These are phyloP conservation scores for Argyresthia goedartella DNA, from an alignment of 2,888 invertebrate species.

Conservation along the genomic window DNA sequence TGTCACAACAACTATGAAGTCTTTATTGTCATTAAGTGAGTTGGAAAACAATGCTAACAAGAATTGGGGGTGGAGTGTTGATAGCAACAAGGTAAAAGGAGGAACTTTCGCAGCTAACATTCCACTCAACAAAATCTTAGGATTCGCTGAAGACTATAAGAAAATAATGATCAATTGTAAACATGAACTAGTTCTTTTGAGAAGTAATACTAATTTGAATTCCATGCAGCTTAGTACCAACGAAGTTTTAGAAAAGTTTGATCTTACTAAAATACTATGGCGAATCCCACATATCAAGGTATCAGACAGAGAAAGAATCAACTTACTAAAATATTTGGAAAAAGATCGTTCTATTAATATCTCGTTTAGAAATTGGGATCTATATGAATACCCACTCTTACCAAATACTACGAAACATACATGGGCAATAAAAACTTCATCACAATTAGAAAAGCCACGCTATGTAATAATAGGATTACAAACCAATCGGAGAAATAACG, in stretches of 20 bases:
- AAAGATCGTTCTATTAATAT: constrained; percentile 17
- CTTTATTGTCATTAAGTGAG: constrained; percentile 12
- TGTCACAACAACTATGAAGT: constrained; percentile 8
- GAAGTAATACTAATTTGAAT: constrained; percentile 23
- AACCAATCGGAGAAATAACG: constrained; percentile 26
- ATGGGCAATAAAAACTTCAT: constrained; percentile 27
- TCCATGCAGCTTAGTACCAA: constrained; percentile 15
- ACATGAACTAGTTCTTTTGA: constrained; percentile 32
- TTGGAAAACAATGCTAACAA: constrained; percentile 9
- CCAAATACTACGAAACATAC: constrained; percentile 23
- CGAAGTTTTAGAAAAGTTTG: constrained; percentile 9
- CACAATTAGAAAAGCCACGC: constrained; percentile 31
- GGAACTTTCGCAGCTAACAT: constrained; percentile 3
- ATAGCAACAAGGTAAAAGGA: not conserved
- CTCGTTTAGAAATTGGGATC: constrained; percentile 29
- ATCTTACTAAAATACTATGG: constrained; percentile 2
- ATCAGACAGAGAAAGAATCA: constrained; percentile 10
- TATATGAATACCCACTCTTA: constrained; percentile 31
- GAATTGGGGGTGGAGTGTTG: not conserved
- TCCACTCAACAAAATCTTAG: constrained; percentile 15
- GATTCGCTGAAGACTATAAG: constrained; percentile 20
- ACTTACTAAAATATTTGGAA: constrained; percentile 15
- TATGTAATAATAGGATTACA: constrained; percentile 34
- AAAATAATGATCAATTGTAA: constrained; percentile 33
- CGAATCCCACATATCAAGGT: constrained; percentile 10